These are phyloP conservation scores for Chirona hameri DNA, from an alignment of 2,888 invertebrate species.

Conservation along the genomic window DNA sequence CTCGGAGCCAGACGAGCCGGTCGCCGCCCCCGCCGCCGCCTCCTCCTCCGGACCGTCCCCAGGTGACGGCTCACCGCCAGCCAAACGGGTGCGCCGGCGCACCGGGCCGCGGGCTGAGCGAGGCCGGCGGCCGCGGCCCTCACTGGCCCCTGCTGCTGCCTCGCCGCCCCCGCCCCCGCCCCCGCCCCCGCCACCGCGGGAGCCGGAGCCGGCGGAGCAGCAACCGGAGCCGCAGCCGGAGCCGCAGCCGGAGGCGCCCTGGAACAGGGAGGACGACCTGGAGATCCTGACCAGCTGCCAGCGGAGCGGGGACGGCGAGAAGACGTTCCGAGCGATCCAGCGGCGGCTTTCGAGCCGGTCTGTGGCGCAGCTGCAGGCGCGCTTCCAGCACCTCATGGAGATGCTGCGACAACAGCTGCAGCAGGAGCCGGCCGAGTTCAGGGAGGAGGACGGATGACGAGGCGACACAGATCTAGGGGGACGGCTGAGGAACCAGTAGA, in stretches of 20 bases:
- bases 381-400: constrained; percentile 2
- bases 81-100: not conserved
- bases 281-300: not conserved
- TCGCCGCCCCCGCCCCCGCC: not conserved
- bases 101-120: not conserved
- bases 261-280: constrained; percentile 11
- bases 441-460: no score
- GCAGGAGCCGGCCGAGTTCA: not conserved
- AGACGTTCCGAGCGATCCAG: constrained; percentile 5
- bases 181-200: not conserved
- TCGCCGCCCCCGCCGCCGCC: not conserved
- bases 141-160: not conserved
- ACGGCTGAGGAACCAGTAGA: no score
- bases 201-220: not conserved
- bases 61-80: not conserved
- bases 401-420: constrained; percentile 9
- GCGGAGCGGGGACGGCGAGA: not conserved
- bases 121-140: not conserved
- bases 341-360: not conserved
- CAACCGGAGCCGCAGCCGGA: not conserved
- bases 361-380: not conserved
- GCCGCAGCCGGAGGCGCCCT: not conserved
- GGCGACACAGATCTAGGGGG: no score
- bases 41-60: not conserved
- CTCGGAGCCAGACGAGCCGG: not conserved